Base-by-base conservation (phyloP, 2,797 vertebrate genomes). In the Peromyscus nudipes region DNA sequence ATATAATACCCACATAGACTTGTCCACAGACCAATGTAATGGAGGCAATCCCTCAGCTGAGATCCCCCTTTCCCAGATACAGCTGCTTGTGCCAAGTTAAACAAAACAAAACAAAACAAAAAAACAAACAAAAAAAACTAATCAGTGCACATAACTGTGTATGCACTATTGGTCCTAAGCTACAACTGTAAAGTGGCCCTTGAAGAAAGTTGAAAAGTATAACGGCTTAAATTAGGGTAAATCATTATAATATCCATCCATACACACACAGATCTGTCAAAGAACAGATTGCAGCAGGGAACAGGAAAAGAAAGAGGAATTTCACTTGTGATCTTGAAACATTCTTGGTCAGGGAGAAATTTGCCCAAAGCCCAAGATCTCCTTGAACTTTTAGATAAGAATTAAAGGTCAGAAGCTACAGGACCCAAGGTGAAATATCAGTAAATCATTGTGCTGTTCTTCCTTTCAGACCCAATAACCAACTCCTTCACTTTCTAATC, bases 381-480 rank as follows among this genome's bases (percentile, higher is more conserved):
- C 34, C 16, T 95, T 91, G 29, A 95, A 95, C 7, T 71, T 95
- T 62, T 7, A 89, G 43, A 27, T n/a, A 76, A 88, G 11, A 92
- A 96, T 82, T 69, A 77, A 83, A 31, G 37, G 60, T 83, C 27
- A 96, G 14, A 84, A 37, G 21, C 67, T 87, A 81, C 0, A 55
- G 17, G 4, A 82, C 52, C 85, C 25, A 67, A 67, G 4, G 16
- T 69, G 89, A 92, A 84, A 14, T 73, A 49, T 84, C n/a, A 94
- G 64, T 37, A 82, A 60, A 88, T 92, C 40, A 79, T 9, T 34
- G 14, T 17, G 40, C 71, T 80, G 60, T 8, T 87, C 60, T 83
- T 60, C 13, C 8, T 81, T 75, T 87, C 27, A 91, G 0, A 60
- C 0, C 13, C 81, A 27, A 46, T 77, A 94, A 81, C 69, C 60